Conservation (phyloP, 2,888 invertebrate species). For the Cephus nigrinus region DNA sequence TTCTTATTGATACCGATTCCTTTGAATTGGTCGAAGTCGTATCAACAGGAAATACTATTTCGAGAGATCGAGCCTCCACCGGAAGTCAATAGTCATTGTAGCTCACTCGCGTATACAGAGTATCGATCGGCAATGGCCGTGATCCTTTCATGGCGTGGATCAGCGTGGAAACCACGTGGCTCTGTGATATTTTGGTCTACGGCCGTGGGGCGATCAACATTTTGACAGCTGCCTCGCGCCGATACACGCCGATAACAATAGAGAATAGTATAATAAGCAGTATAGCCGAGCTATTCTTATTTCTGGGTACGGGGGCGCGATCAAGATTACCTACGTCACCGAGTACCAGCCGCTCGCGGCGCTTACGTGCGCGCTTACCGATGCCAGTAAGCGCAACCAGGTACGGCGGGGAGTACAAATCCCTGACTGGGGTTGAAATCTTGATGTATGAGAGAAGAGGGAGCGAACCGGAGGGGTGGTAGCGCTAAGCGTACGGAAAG, state of each 20-base stretch:
- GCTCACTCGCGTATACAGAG: background rate
- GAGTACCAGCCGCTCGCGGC: background rate
- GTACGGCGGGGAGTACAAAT: background rate
- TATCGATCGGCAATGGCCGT: background rate
- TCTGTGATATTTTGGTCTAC: background rate
- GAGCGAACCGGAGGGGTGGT: conserved; percentile 4
- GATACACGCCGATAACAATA: background rate
- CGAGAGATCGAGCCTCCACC: background rate
- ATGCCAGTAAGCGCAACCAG: background rate
- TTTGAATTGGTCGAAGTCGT: background rate
- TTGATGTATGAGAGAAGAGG: conserved; percentile 17
- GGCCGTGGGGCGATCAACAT: background rate
- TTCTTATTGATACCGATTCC: background rate
- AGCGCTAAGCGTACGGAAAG: conserved; percentile 9
- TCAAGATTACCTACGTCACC: background rate
- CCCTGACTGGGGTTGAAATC: conserved; percentile 20
- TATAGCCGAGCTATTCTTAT: background rate
- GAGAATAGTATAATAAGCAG: background rate
- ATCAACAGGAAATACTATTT: background rate
- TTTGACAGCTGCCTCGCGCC: conserved; percentile 5
- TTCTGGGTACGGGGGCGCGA: background rate
- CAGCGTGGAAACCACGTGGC: background rate
- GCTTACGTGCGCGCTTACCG: conserved; percentile 1
- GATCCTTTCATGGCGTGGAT: background rate
- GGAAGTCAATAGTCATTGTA: background rate